Evolutionary conservation across 1,140 invertebrate species (phyloP).

Genomic region (Anastrepha obliqua): DNA sequence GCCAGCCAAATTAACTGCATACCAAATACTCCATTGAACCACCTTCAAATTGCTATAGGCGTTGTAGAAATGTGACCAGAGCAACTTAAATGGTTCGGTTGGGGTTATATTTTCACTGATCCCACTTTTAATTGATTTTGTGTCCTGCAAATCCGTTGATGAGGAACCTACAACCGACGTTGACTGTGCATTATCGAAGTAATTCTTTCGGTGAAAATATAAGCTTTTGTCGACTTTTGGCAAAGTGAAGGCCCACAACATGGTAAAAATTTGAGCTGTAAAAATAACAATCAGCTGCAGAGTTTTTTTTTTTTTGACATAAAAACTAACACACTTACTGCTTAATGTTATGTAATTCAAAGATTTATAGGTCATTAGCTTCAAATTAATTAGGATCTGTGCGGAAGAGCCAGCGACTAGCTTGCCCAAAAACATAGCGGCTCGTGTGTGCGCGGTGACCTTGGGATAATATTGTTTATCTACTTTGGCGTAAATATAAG

Average conservation of each 20-base stretch:
- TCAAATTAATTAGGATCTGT: slow-evolving; percentile 79
- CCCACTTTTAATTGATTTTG: slow-evolving; percentile 43
- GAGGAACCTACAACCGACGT: slow-evolving; percentile 44
- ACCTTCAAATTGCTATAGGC: slow-evolving; percentile 84
- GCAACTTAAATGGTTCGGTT: slow-evolving; percentile 63
- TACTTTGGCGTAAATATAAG: slow-evolving; percentile 95
- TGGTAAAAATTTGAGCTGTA: slow-evolving; percentile 82
- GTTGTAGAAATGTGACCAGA: slow-evolving; percentile 83
- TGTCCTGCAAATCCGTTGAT: slow-evolving; percentile 22
- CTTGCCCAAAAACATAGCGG: slow-evolving; percentile 81
- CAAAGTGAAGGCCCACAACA: slow-evolving; percentile 84
- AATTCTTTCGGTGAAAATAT: slow-evolving; percentile 82
- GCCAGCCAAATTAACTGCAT: slow-evolving; percentile 86
- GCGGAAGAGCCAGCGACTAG: slow-evolving; percentile 79
- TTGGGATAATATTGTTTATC: slow-evolving; percentile 82
- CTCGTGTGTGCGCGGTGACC: slow-evolving; percentile 84
- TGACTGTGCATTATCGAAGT: slow-evolving; percentile 3
- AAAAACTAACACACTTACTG: slow-evolving; percentile 73
- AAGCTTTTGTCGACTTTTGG: slow-evolving; percentile 85
- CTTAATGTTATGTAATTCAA: slow-evolving; percentile 83
- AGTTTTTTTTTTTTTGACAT: too few relatives aligned
- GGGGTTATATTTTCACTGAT: slow-evolving; percentile 56
- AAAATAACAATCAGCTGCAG: not conserved
- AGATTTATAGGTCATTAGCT: slow-evolving; percentile 79
- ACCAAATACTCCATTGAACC: slow-evolving; percentile 92